Evolutionary conservation across 2,888 invertebrate genomes (phyloP), one percentile per base, ranked within the genome.

Genomic region (Cerastis rubricosa): DNA sequence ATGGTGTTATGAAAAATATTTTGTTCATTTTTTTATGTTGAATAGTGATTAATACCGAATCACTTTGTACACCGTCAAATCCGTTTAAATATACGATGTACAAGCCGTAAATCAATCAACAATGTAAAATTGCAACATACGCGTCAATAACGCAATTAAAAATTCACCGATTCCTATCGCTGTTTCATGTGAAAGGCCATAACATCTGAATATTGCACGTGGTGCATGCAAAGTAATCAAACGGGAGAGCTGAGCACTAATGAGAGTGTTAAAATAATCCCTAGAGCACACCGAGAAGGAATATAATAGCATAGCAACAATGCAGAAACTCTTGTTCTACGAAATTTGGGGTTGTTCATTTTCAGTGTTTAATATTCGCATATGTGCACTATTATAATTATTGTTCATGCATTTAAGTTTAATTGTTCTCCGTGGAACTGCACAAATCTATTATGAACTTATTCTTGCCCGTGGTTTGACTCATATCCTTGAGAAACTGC

Each of bases 211-310:
- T 65, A 82, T 74, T 84, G 84, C 89, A 88, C 86, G 86, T 87
- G 84, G 78, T 65, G 63, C 71, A 85, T 86, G 78, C 80, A 85
- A 84, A 88, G 76, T 81, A 76, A 73, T 76, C 76, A 80, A 74
- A 83, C 47, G 66, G 51, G 54, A n/a, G 57, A 85, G 86, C 84
- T 89, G 85, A 73, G 78, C 65, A 64, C 81, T 79, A 89, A 89
- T 87, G 71, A 86, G 76, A 79, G 76, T 83, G 78, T 81, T 84
- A 76, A 87, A 87, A 87, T 83, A 86, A 81, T 78, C 76, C 73
- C 72, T 11, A 54, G 76, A 25, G 79, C 22, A 35, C 66, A 67
- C 22, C 29, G 17, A 43, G 29, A 19, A 67, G 25, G 45, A 29
- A 45, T n/a, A 69, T 76, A 29, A 12, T 54, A n/a, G 72, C 83